These are phyloP conservation scores for Nipponacmea schrenckii DNA, from an alignment of 2,888 invertebrate genomes.

Conservation along the genomic window DNA sequence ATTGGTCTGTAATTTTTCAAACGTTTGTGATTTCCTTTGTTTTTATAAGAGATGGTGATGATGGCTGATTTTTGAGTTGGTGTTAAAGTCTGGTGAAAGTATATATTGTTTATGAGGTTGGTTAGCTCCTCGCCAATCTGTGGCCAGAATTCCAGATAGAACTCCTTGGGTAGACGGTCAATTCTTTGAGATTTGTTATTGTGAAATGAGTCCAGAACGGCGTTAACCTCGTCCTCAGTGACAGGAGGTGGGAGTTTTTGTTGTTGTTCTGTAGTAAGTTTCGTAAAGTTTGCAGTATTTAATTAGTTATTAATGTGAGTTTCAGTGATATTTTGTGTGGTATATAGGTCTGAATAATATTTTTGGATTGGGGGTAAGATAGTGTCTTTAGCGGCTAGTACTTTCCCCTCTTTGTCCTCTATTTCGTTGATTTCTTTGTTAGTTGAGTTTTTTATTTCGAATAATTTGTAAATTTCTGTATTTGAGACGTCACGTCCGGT, in stretches of 20 bases:
- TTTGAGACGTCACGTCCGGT: background rate
- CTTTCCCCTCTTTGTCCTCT: background rate
- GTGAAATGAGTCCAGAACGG: background rate
- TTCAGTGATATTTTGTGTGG: background rate
- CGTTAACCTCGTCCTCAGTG: background rate
- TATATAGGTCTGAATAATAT: background rate
- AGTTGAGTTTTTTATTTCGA: background rate
- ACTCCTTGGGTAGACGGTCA: no score
- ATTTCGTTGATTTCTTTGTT: background rate
- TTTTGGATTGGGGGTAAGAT: background rate
- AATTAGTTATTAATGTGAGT: background rate
- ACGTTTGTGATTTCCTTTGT: background rate
- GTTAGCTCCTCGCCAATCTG: no score
- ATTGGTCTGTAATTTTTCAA: background rate
- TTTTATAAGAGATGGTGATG: no score
- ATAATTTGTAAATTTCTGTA: background rate
- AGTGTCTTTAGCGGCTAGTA: background rate
- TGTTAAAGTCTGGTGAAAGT: background rate
- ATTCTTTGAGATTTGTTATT: no score
- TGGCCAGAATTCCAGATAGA: background rate
- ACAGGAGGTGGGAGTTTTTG: background rate
- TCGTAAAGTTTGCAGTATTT: background rate
- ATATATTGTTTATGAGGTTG: background rate
- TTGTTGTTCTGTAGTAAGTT: background rate
- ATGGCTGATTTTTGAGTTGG: background rate